phyloP scores from a whole-genome alignment of 2,888 invertebrate species.

The Didymodactylos carnosus region DNA sequence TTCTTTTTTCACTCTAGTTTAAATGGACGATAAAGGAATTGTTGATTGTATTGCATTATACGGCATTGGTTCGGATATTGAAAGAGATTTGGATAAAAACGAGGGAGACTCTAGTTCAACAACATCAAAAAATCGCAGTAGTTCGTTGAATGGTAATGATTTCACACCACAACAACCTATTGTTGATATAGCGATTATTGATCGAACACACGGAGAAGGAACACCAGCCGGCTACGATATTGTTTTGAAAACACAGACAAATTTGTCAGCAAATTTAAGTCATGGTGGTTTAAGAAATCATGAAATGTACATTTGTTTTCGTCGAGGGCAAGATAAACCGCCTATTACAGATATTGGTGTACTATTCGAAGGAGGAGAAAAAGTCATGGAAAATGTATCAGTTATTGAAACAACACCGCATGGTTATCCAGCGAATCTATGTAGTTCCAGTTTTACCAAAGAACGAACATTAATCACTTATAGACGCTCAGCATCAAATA shows the following conservation, averaged over 20 bases:
- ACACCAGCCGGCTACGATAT: conserved; percentile 29
- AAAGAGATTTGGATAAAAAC: conserved; percentile 53
- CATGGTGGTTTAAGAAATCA: conserved; percentile 83
- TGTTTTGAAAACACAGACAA: conserved; percentile 36
- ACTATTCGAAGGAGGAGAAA: conserved; percentile 84
- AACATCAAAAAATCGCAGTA: conserved; percentile 28
- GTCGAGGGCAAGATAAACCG: conserved; percentile 75
- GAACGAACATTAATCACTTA: conserved; percentile 64
- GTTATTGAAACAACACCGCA: conserved; percentile 62
- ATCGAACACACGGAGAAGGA: conserved; percentile 65
- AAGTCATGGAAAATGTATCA: conserved; percentile 80
- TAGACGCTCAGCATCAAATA: conserved; percentile 61
- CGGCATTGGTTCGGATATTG: conserved; percentile 1
- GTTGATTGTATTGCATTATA: not conserved
- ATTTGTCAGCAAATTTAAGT: conserved; percentile 77
- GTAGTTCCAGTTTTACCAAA: conserved; percentile 33
- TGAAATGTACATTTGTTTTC: conserved; percentile 74
- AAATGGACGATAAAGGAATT: not conserved
- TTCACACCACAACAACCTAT: conserved; percentile 55
- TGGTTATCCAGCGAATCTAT: conserved; percentile 64
- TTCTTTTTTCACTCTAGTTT: too few species aligned
- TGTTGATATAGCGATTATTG: conserved; percentile 76
- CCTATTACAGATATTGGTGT: conserved; percentile 90
- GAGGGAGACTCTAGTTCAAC: conserved; percentile 47
- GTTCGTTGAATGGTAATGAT: not conserved